Evolutionary conservation across 2,797 vertebrate species (phyloP).

Genomic region (Rhinatrema bivittatum): DNA sequence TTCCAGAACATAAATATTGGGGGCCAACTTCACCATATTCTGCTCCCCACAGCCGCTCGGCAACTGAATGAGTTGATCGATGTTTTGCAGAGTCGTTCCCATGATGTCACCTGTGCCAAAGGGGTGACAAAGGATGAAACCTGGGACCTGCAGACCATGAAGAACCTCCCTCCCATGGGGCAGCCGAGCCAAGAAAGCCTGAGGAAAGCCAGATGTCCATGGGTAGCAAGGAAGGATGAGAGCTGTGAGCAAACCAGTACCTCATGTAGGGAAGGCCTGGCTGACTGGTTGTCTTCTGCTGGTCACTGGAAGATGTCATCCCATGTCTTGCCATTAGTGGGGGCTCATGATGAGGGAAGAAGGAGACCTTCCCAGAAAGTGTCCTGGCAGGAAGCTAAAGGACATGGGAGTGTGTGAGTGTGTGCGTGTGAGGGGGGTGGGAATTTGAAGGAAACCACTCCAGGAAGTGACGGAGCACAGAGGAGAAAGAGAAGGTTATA

Average conservation of each 20-base stretch:
- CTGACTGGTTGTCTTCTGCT: no score
- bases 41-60: constrained; percentile 74
- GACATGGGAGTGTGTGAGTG: no score
- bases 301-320: no score
- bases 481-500: background rate
- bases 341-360: no score
- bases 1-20: constrained; percentile 64
- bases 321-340: no score
- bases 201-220: background rate
- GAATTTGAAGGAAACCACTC: background rate
- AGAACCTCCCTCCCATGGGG: background rate
- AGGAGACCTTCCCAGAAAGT: no score
- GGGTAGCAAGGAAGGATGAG: no score
- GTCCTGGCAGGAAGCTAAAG: no score
- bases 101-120: constrained; percentile 60
- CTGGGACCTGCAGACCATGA: background rate
- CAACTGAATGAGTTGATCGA: constrained; percentile 60
- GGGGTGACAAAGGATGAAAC: background rate
- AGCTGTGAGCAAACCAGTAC: background rate
- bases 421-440: background rate
- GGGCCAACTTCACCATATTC: constrained; percentile 64
- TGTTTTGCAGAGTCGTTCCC: constrained; percentile 59
- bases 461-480: background rate
- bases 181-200: background rate
- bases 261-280: background rate